phyloP scores from a whole-genome alignment of 1,140 invertebrate species.

The Drosophila miranda region DNA sequence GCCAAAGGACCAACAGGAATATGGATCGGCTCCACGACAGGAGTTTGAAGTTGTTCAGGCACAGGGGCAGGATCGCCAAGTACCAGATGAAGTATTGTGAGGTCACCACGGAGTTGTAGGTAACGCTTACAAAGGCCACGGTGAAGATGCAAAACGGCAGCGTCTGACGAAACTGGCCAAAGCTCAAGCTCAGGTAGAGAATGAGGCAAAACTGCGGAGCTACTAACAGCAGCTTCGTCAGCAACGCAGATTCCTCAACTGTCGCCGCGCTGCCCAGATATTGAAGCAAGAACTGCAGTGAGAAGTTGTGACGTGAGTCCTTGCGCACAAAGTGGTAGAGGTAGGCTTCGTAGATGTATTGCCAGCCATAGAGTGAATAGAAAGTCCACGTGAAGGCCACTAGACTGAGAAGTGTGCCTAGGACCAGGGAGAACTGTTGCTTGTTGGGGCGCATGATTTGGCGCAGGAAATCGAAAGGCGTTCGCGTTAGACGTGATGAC shows the following conservation, averaged over 20 bases:
- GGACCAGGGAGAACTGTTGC: conserved; percentile 86
- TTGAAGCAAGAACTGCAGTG: conserved; percentile 96
- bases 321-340: conserved; percentile 95
- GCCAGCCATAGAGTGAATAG: conserved; percentile 92
- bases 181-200: conserved; percentile 88
- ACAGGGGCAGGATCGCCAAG: conserved; percentile 92
- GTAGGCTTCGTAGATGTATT: conserved; percentile 95
- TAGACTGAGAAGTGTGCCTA: conserved; percentile 87
- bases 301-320: conserved; percentile 98
- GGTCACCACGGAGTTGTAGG: conserved; percentile 97
- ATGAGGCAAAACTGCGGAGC: conserved; percentile 90
- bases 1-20: conserved; percentile 86
- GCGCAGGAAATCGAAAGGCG: conserved; percentile 72
- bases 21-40: conserved; percentile 83
- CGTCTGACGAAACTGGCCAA: conserved; percentile 86
- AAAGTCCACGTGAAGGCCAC: conserved; percentile 85
- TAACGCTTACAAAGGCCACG: conserved; percentile 94
- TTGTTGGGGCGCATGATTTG: conserved; percentile 85
- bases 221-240: conserved; percentile 87
- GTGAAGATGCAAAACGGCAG: conserved; percentile 93
- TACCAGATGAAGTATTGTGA: conserved; percentile 99
- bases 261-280: conserved; percentile 88
- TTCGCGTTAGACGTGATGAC: conserved; percentile 35
- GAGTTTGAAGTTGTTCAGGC: conserved; percentile 86
- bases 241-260: conserved; percentile 81